These are phyloP conservation scores for Galemys pyrenaicus DNA, from an alignment of 2,113 vertebrate species.

Conservation along the genomic window DNA sequence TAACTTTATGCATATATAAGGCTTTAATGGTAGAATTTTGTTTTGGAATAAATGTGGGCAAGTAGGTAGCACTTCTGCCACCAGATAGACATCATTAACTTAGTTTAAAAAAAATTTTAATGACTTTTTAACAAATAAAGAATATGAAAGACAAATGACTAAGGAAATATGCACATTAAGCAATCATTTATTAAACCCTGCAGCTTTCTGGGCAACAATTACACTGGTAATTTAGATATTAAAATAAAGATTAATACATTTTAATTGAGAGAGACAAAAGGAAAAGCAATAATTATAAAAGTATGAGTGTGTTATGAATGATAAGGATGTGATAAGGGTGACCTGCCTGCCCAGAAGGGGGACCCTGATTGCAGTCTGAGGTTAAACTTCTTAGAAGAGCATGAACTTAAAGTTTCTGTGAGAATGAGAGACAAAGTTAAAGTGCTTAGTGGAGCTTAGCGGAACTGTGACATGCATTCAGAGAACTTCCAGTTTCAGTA, in stretches of 20 bases:
- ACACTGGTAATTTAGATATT: background rate
- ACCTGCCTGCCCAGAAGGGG: background rate
- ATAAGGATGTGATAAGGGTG: background rate
- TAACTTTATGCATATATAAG: background rate
- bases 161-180: background rate
- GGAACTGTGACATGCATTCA: background rate
- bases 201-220: background rate
- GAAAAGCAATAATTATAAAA: background rate
- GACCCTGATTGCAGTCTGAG: background rate
- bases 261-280: constrained; percentile 23
- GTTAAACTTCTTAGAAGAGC: background rate
- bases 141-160: background rate
- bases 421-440: background rate
- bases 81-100: background rate
- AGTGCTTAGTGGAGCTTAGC: background rate
- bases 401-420: background rate
- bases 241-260: constrained; percentile 15
- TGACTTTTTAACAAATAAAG: background rate
- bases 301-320: background rate
- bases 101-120: background rate
- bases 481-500: background rate
- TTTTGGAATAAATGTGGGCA: background rate
- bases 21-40: background rate
- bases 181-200: background rate
- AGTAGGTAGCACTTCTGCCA: background rate